These are phyloP conservation scores for Baronia brevicornis DNA, from an alignment of 2,888 invertebrate genomes.

Conservation along the genomic window DNA sequence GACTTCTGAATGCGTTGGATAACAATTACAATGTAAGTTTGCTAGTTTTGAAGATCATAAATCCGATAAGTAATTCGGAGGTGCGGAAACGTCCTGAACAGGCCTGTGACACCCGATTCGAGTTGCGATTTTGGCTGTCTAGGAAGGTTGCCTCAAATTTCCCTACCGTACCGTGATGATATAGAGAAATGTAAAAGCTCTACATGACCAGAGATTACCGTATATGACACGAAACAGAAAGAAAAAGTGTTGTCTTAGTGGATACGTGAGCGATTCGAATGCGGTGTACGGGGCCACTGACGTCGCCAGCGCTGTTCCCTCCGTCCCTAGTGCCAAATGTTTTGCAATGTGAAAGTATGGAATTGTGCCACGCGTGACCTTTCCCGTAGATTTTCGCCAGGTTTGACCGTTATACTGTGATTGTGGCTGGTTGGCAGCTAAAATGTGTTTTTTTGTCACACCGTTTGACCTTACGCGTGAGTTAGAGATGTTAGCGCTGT, in stretches of 20 bases:
- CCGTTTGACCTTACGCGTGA: constrained; percentile 48
- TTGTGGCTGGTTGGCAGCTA: constrained; percentile 30
- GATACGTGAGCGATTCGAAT: constrained; percentile 62
- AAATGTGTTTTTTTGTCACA: constrained; percentile 45
- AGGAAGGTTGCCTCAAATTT: constrained; percentile 50
- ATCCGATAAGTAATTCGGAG: constrained; percentile 51
- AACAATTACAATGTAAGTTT: constrained; percentile 97
- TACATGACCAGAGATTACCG: constrained; percentile 29
- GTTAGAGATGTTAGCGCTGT: constrained; percentile 34
- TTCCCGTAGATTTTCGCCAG: constrained; percentile 49
- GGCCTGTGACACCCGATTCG: constrained; percentile 71
- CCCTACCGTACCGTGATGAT: constrained; percentile 33
- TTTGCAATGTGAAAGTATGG: constrained; percentile 75
- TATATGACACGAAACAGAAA: constrained; percentile 40
- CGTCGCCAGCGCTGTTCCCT: constrained; percentile 64
- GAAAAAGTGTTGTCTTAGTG: constrained; percentile 48
- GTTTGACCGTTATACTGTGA: constrained; percentile 31
- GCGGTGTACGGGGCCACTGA: constrained; percentile 64
- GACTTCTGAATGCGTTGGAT: constrained; percentile 97
- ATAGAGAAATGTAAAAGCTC: constrained; percentile 34
- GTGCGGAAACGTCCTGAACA: constrained; percentile 70
- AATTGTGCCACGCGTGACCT: constrained; percentile 73
- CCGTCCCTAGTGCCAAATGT: constrained; percentile 70
- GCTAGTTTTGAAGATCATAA: constrained; percentile 62
- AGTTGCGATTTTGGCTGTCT: constrained; percentile 59